Base-by-base conservation (phyloP, 2,888 invertebrate species). In the Dryocosmus kuriphilus region DNA sequence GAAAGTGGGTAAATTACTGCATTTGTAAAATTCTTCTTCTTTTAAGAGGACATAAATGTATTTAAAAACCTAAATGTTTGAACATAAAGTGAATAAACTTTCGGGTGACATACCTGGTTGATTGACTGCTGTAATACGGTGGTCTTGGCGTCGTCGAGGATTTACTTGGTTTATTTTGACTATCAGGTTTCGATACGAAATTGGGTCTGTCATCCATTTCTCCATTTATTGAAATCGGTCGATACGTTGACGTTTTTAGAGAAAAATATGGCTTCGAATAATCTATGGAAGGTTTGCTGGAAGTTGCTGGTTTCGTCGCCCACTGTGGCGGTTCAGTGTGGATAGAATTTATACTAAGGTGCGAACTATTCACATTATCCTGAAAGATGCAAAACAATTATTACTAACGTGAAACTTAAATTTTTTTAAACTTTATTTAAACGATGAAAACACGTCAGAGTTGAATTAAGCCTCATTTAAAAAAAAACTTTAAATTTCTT, bases 281-380 rank as follows among this genome's bases (percentile, higher is more conserved):
- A 46, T 89, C 88, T 19, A 85, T 87, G 19, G 88, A 84, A 1
- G 88, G 86, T 67, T 86, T 83, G 76, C 84, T 84, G 7, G 85
- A 82, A 19, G 85, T 82, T 38, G 79, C 81, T 22, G 90, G 90
- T 75, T 88, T 90, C 19, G 89, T 90, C 14, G 89, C 88, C 90
- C 90, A 90, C 19, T 88, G 88, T 1, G 90, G 90, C 22, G 89
- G 86, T 71, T 90, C 90, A 7, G 90, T 89, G 78, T 90, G 88
- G 67, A 90, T 88, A 61, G 86, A 86, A 75, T 90, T 90, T 27
- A 87, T 62, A 73, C 80, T 86, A 24, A 85, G 84, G 79, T 84
- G 85, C 11, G 85, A 78, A 75, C 85, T 83, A 76, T 87, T 88
- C 35, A 77, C 80, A 67, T 87, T 83, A 76, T 89, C 87, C 89